Conservation (phyloP, 2,113 vertebrate genomes). For the Indicator indicator region DNA sequence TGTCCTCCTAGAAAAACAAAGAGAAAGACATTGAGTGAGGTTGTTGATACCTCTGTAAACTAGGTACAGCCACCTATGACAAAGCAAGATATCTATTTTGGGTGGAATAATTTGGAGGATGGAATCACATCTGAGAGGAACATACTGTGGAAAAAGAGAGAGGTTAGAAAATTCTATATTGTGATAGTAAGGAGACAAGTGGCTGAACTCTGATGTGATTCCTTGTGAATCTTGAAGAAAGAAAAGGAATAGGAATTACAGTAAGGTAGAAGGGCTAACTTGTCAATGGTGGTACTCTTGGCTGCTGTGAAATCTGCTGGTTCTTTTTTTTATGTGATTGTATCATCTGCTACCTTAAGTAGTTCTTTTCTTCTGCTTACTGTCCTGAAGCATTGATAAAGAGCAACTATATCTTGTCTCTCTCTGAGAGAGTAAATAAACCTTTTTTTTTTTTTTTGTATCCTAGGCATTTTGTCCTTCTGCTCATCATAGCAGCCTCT, state of each 20-base stretch:
- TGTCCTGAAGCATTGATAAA: not conserved
- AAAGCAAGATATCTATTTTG: not conserved
- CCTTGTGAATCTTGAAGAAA: not conserved
- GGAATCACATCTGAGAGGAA: not conserved
- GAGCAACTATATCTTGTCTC: not conserved
- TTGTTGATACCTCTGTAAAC: not conserved
- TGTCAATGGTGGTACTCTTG: not conserved
- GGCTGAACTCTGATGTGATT: not conserved
- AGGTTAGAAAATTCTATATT: not conserved
- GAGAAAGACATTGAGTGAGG: not conserved
- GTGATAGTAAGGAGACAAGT: not conserved
- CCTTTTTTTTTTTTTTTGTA: not conserved
- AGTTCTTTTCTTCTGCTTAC: not conserved
- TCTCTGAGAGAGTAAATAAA: not conserved
- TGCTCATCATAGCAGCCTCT: not conserved
- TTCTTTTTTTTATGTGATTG: not conserved
- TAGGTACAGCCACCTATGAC: not conserved
- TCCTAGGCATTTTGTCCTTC: not conserved
- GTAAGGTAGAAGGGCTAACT: not conserved
- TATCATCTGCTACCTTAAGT: not conserved
- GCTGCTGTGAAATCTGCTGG: not conserved
- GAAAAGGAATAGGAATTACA: not conserved
- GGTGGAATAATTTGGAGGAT: not conserved
- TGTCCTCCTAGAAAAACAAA: not conserved
- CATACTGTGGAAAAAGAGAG: not conserved